phyloP scores from a whole-genome alignment of 2,797 vertebrate genomes.

The Neosilurus hyrtlii region DNA sequence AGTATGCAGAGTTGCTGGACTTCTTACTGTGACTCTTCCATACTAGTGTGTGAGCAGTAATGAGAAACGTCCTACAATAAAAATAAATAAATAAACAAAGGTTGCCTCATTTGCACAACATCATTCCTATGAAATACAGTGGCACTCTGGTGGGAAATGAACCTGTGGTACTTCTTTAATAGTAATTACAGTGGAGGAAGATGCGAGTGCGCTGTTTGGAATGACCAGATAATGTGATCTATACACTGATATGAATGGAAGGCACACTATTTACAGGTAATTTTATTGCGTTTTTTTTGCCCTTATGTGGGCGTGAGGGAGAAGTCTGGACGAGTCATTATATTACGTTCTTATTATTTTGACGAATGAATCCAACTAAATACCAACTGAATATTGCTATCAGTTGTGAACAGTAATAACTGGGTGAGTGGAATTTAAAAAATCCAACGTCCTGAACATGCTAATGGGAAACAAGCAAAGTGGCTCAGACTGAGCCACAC shows the following conservation, averaged over 20 bases:
- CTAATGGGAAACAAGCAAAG: too few relatives aligned
- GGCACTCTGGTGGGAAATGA: background rate
- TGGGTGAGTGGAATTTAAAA: too few relatives aligned
- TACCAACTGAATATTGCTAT: background rate
- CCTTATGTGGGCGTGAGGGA: background rate
- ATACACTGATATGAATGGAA: background rate
- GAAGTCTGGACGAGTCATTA: too few relatives aligned
- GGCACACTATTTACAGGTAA: background rate
- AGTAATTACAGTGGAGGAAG: background rate
- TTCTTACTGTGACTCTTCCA: background rate
- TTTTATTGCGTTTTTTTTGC: background rate
- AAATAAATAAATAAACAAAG: too few relatives aligned
- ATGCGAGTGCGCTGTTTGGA: background rate
- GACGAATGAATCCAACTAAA: background rate
- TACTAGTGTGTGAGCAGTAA: background rate
- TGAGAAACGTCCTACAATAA: background rate
- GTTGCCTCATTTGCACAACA: background rate
- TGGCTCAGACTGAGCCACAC: too few relatives aligned
- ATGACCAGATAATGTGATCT: background rate
- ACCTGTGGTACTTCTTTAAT: background rate
- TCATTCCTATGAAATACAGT: background rate
- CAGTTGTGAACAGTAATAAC: background rate
- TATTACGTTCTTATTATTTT: too few relatives aligned
- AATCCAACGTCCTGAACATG: too few relatives aligned
- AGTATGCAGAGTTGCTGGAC: background rate